These are phyloP conservation scores for Carassius auratus DNA, from an alignment of 2,113 vertebrate genomes.

Conservation along the genomic window DNA sequence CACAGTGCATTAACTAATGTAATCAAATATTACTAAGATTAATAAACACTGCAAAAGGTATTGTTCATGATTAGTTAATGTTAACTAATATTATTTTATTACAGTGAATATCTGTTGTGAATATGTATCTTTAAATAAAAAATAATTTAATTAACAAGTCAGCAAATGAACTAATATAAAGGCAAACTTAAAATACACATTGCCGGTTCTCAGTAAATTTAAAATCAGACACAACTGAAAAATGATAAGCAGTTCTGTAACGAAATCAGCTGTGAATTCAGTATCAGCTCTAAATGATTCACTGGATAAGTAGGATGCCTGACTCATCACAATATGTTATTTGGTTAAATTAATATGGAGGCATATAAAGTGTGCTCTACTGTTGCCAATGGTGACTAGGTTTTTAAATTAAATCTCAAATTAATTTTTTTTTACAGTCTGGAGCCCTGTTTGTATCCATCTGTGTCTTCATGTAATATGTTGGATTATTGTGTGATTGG, in stretches of 20 bases:
- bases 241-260: not conserved
- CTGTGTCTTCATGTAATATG: not conserved
- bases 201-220: not conserved
- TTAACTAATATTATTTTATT: not conserved
- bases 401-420: constrained; percentile 5
- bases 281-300: not conserved
- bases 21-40: not conserved
- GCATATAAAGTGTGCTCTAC: not conserved
- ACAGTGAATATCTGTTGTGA: not conserved
- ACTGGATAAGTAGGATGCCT: not conserved
- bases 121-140: not conserved
- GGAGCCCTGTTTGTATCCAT: constrained; percentile 10
- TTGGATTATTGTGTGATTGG: not conserved
- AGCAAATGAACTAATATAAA: not conserved
- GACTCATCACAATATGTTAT: not conserved
- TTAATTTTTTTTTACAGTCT: not conserved
- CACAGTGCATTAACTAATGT: not conserved
- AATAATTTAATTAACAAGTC: not conserved
- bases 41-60: too few species aligned
- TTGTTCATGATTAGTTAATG: too few species aligned
- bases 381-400: not conserved
- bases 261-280: not conserved
- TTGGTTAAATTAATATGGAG: not conserved
- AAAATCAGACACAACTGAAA: not conserved
- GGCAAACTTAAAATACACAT: not conserved